Evolutionary conservation across 37 sponge, comb jelly and placozoan genomes (phyloP), one percentile per base, ranked within the genome.

Genomic region (Axinella damicornis): DNA sequence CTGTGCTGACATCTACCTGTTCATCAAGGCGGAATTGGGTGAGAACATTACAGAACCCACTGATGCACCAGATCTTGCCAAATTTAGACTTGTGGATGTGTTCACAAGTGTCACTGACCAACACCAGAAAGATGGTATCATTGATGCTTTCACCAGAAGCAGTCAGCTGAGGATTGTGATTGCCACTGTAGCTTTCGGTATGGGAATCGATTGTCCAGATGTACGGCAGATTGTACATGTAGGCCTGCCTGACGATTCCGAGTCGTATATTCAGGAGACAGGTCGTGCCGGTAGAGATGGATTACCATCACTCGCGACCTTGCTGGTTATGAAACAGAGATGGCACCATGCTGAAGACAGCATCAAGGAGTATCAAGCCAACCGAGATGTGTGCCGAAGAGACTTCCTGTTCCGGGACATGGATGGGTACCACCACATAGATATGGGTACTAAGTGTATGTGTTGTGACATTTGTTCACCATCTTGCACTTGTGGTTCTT

Each of bases 71-170:
- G 66, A 79, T 56, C 41, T 81, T 30, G 15, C 82, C 5, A 21
- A 65, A 54, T 88, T 88, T 65, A 54, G 88, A n/a, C 21, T 88
- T 69, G 76, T 81, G 17, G 88, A 88, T 69, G 74, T 80, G 88
- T 88, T 70, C 62, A 88, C 88, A 17, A 80, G 88, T 64, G 56
- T 64, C 18, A 88, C 82, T n/a, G 76, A 69, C 25, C 36, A 17
- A 38, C 24, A 20, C 34, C 28, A 35, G 2, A 88, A 88, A 80
- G 24, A 33, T 2, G 27, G 35, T 17, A 88, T 81, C 15, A 34
- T 85, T 36, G 20, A 31, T n/a, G 21, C 30, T 25, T 85, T 85
- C 68, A 67, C 17, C 28, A 77, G 38, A 33, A 53, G 65, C 19
- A 65, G 61, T 39, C 21, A 53, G 19, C 76, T 74, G 33, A 53